phyloP scores from a whole-genome alignment of 2,888 invertebrate species.

The Heliconius ethilla region DNA sequence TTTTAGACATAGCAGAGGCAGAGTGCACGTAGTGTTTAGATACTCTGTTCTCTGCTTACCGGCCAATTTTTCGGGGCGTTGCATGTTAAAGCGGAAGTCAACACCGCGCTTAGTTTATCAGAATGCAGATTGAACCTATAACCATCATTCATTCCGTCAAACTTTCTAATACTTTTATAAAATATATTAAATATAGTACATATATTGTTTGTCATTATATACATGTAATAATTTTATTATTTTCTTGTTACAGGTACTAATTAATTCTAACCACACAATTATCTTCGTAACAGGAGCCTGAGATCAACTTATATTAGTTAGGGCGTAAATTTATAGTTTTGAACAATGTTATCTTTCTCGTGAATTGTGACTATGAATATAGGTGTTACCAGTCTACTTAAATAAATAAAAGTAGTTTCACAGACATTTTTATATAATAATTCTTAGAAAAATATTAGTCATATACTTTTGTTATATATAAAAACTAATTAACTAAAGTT shows the following conservation, averaged over 20 bases:
- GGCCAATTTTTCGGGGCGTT: not conserved
- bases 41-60: not conserved
- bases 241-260: constrained; percentile 23
- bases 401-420: too few relatives aligned
- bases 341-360: not conserved
- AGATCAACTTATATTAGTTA: not conserved
- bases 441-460: too few relatives aligned
- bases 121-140: not conserved
- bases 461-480: too few relatives aligned
- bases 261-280: constrained; percentile 1
- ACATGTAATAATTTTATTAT: not conserved
- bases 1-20: not conserved
- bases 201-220: too few relatives aligned
- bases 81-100: not conserved
- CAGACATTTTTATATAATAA: too few relatives aligned
- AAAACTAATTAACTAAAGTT: too few relatives aligned
- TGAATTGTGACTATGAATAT: not conserved
- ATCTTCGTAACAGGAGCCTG: not conserved
- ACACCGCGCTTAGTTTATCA: too few relatives aligned
- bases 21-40: not conserved
- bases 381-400: too few relatives aligned
- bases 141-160: not conserved
- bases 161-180: not conserved
- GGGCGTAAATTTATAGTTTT: not conserved
- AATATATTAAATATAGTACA: too few relatives aligned